phyloP scores from a whole-genome alignment of 2,113 vertebrate species.

The Anser cygnoides region DNA sequence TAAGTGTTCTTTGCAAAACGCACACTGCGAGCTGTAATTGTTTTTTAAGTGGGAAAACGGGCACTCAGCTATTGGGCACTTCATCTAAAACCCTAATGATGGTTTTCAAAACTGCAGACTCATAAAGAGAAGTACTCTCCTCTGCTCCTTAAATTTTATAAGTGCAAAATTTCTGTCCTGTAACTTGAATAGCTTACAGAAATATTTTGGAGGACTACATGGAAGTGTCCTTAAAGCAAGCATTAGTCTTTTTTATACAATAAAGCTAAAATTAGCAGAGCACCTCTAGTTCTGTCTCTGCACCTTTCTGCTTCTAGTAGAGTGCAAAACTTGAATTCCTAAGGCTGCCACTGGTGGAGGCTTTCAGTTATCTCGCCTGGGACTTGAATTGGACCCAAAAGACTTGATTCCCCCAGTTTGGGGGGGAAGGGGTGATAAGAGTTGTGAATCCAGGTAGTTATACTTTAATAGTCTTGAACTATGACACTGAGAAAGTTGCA shows the following conservation, averaged over 20 bases:
- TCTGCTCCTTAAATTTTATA: background rate
- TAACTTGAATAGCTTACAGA: background rate
- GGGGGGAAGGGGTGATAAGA: background rate
- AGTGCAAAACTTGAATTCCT: background rate
- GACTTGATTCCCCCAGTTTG: background rate
- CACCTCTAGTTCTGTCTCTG: background rate
- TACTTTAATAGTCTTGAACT: constrained; percentile 2
- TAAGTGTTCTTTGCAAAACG: background rate
- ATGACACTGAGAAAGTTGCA: background rate
- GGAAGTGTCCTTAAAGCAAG: background rate
- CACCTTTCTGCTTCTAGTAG: background rate
- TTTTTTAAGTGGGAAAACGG: background rate
- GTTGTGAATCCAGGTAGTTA: background rate
- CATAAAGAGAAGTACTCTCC: background rate
- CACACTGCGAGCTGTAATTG: background rate
- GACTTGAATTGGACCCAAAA: background rate
- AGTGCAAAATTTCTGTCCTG: background rate
- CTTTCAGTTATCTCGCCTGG: background rate
- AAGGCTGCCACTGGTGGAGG: background rate
- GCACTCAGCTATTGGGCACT: background rate
- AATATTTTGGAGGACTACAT: background rate
- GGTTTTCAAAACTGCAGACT: background rate
- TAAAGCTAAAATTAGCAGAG: background rate
- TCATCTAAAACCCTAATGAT: background rate
- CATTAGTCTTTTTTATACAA: background rate